Percentiles rank a stretch among this genome's conserved stretches.
Conservation (phyloP, 2,113 vertebrate genomes). For the Phocoena sinus region DNA sequence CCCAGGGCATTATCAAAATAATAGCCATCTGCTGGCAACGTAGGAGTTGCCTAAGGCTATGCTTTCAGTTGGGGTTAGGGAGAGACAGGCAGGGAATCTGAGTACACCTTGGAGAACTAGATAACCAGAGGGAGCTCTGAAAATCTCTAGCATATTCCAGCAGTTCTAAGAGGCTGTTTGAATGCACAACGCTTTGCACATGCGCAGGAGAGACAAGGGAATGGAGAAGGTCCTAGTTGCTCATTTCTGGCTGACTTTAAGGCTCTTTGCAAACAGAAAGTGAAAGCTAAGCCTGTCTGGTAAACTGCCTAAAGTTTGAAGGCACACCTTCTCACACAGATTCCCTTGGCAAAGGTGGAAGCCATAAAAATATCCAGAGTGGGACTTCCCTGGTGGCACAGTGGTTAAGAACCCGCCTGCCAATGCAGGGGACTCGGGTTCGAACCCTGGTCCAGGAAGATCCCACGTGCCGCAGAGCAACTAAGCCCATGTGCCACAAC, state of each 20-base stretch:
- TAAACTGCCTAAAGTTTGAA: neutral
- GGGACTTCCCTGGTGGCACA: too few relatives aligned
- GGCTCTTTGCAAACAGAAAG: neutral
- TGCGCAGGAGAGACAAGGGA: neutral
- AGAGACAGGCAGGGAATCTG: neutral
- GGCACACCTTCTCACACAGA: neutral
- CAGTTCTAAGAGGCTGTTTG: neutral
- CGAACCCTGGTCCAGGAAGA: too few relatives aligned
- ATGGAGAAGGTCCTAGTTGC: neutral
- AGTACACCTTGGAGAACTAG: neutral
- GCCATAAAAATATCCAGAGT: neutral
- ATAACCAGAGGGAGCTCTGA: neutral
- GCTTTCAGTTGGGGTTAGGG: neutral
- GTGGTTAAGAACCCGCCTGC: too few relatives aligned
- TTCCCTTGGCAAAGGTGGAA: neutral
- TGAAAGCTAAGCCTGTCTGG: neutral
- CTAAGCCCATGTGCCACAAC: too few relatives aligned
- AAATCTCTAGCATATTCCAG: neutral
- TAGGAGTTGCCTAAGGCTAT: neutral
- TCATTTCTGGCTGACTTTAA: neutral
- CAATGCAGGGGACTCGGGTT: too few relatives aligned
- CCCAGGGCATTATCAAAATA: neutral
- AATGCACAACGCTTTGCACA: neutral
- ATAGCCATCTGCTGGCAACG: neutral
- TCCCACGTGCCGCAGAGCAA: too few relatives aligned